Evolutionary conservation across 2,888 invertebrate genomes (phyloP).

Genomic region (Griposia aprilina): DNA sequence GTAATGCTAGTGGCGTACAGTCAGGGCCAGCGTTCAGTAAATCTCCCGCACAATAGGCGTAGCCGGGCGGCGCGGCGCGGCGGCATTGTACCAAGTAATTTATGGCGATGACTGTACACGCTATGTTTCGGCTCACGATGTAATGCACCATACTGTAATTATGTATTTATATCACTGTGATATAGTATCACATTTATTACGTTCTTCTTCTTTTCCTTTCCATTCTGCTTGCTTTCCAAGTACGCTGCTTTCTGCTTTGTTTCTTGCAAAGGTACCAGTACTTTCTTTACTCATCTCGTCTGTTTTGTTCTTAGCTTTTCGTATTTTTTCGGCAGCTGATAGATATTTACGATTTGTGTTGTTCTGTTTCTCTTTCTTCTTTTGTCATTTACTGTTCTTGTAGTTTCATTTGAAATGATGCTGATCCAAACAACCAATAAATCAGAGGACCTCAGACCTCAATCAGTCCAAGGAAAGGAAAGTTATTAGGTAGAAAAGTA

Average conservation of each 20-base stretch:
- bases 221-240: neutral
- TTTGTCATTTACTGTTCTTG: neutral
- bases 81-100: constrained; percentile 63
- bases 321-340: neutral
- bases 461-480: neutral
- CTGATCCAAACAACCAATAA: neutral
- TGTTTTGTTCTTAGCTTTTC: neutral
- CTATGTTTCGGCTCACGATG: constrained; percentile 52
- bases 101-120: constrained; percentile 65
- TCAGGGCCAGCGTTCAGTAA: constrained; percentile 68
- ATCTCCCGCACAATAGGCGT: constrained; percentile 66
- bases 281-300: neutral
- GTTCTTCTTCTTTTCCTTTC: neutral
- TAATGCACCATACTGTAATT: constrained; percentile 46
- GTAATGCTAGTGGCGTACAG: constrained; percentile 67
- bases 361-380: neutral
- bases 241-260: neutral
- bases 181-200: neutral
- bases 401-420: neutral
- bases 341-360: neutral
- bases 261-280: neutral
- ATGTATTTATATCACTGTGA: constrained; percentile 38
- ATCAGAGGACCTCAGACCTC: neutral
- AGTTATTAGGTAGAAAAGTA: neutral
- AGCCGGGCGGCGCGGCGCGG: constrained; percentile 50